A percentile compares a stretch with the other conserved stretches of the same genome.
Evolutionary conservation across 1,140 invertebrate species (phyloP).

Genomic region (Ceratina calcarata): DNA sequence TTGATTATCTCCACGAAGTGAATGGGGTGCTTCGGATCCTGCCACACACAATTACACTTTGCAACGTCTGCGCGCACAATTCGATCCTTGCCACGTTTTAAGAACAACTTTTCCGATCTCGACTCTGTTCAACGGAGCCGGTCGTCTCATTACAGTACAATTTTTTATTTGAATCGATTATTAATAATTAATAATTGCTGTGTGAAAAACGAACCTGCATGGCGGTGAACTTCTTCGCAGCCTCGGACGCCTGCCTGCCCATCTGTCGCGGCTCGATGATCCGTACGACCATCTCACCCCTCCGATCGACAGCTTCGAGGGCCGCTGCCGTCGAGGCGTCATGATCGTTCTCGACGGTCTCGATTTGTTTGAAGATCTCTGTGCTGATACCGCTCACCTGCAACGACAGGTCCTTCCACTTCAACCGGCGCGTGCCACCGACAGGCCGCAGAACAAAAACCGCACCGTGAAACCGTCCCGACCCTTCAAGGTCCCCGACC

Average conservation of each 20-base stretch:
- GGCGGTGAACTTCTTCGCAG: constrained; percentile 90
- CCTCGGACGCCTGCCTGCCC: constrained; percentile 89
- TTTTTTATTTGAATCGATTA: neutral
- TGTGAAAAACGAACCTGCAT: constrained; percentile 82
- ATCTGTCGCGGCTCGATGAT: constrained; percentile 92
- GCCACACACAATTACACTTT: constrained; percentile 56
- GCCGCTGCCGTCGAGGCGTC: constrained; percentile 94
- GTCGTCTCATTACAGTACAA: neutral
- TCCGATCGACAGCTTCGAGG: constrained; percentile 93
- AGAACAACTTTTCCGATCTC: too few species aligned
- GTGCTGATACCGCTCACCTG: constrained; percentile 96
- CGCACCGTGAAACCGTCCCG: constrained; percentile 32
- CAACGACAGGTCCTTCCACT: constrained; percentile 69
- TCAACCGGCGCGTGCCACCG: constrained; percentile 15
- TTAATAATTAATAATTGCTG: neutral
- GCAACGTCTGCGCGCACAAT: too few species aligned
- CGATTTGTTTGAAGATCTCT: constrained; percentile 97
- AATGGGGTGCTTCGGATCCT: constrained; percentile 91
- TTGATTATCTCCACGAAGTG: constrained; percentile 99
- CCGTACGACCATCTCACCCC: constrained; percentile 96
- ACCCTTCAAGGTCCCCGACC: neutral
- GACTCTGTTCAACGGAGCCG: too few species aligned
- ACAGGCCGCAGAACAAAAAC: too few species aligned
- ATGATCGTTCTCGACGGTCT: constrained; percentile 96
- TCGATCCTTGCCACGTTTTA: too few species aligned